Percentiles rank a stretch among this genome's conserved stretches.
Conservation (phyloP, 1,140 invertebrate species). For the Eupeodes corollae region DNA sequence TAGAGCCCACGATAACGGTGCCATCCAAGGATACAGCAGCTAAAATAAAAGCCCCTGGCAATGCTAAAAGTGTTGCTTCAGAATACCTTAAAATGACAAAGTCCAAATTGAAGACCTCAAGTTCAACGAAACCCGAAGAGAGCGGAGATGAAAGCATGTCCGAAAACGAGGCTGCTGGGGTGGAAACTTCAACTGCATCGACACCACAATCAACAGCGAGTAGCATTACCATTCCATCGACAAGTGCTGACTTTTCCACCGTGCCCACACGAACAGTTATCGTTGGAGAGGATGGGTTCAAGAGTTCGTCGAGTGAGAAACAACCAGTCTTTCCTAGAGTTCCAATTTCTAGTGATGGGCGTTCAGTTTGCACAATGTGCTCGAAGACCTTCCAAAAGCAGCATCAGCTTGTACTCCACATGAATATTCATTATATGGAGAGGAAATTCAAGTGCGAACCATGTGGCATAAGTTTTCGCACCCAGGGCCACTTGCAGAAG, state of each 20-base stretch:
- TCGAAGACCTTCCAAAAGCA: slow-evolving; percentile 83
- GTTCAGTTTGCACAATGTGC: slow-evolving; percentile 77
- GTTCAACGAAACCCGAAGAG: neutral
- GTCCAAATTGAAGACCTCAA: neutral
- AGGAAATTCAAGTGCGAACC: slow-evolving; percentile 82
- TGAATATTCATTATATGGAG: slow-evolving; percentile 94
- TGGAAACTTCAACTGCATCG: neutral
- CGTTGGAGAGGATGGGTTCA: slow-evolving; percentile 33
- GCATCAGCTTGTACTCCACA: slow-evolving; percentile 79
- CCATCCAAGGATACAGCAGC: neutral
- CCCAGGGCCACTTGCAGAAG: slow-evolving; percentile 84
- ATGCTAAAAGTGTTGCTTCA: slow-evolving; percentile 48
- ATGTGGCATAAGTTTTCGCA: slow-evolving; percentile 82
- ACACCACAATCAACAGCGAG: neutral
- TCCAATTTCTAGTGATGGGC: slow-evolving; percentile 52
- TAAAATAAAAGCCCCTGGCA: slow-evolving; percentile 23
- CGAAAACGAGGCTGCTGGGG: neutral
- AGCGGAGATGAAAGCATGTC: neutral
- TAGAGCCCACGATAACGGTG: no score
- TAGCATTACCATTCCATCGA: neutral
- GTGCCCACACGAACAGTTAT: slow-evolving; percentile 20
- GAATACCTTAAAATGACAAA: slow-evolving; percentile 47
- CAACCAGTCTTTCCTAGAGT: slow-evolving; percentile 10
- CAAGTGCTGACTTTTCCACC: slow-evolving; percentile 32
- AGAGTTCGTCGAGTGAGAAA: slow-evolving; percentile 17